These are phyloP conservation scores for Rallus crepitans DNA, from an alignment of 2,797 vertebrate species.

Conservation along the genomic window DNA sequence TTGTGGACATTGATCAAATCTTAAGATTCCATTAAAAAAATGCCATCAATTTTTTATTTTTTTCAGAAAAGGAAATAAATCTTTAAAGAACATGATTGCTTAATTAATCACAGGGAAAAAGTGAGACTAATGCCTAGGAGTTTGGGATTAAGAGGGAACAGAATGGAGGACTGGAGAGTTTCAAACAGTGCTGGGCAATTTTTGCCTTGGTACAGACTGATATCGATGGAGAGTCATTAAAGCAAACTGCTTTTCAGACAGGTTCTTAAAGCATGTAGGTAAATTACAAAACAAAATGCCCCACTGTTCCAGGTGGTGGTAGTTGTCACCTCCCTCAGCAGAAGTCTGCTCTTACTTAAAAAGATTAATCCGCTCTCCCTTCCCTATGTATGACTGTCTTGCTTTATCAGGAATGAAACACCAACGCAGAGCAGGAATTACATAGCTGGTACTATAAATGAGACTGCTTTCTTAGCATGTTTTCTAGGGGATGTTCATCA, in stretches of 20 bases:
- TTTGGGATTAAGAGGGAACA: constrained; percentile 51
- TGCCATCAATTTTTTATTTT: constrained; percentile 60
- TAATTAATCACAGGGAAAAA: constrained; percentile 73
- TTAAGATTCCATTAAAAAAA: constrained; percentile 71
- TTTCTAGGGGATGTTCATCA: not conserved
- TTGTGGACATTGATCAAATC: constrained; percentile 70
- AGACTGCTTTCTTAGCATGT: not conserved
- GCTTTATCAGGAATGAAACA: not conserved
- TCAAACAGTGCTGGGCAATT: not conserved
- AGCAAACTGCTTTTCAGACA: not conserved
- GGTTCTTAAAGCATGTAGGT: not conserved
- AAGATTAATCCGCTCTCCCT: not conserved
- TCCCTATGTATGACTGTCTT: not conserved
- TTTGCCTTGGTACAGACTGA: not conserved
- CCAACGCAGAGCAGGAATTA: not conserved
- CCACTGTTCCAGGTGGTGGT: not conserved
- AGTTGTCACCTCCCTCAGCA: not conserved
- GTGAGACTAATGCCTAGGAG: constrained; percentile 48
- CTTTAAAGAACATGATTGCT: constrained; percentile 68
- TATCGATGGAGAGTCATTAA: not conserved
- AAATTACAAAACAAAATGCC: not conserved
- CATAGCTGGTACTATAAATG: not conserved
- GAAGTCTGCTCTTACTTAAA: not conserved
- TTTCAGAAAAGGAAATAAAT: constrained; percentile 72
- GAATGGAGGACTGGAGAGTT: not conserved